These are phyloP conservation scores for Indri indri DNA, from an alignment of 2,113 vertebrate species.

Conservation along the genomic window DNA sequence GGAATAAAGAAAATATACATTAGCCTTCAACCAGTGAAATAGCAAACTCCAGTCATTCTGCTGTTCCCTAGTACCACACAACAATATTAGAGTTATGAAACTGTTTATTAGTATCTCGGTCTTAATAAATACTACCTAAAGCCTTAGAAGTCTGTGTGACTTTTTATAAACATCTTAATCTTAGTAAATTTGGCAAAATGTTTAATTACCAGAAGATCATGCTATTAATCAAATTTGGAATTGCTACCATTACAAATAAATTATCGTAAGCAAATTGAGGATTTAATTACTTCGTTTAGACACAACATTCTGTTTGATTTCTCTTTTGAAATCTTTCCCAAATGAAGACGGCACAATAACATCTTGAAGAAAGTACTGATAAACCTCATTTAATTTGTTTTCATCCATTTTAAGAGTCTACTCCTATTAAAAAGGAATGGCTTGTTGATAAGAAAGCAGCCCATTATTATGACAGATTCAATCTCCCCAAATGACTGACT, in stretches of 20 bases:
- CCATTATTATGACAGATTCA: slow-evolving; percentile 50
- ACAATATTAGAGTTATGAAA: neutral
- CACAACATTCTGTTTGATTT: slow-evolving; percentile 61
- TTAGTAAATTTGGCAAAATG: slow-evolving; percentile 59
- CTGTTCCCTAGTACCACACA: neutral
- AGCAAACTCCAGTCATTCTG: neutral
- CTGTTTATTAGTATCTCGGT: neutral
- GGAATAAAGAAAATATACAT: neutral
- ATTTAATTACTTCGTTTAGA: slow-evolving; percentile 69
- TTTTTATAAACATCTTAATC: slow-evolving; percentile 56
- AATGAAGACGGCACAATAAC: slow-evolving; percentile 40
- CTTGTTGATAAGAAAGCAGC: slow-evolving; percentile 43
- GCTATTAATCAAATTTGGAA: slow-evolving; percentile 66
- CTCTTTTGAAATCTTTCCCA: slow-evolving; percentile 46
- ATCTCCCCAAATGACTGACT: slow-evolving; percentile 33
- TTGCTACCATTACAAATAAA: slow-evolving; percentile 66
- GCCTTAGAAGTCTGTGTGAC: neutral
- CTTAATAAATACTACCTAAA: slow-evolving; percentile 1
- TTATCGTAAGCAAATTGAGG: slow-evolving; percentile 59
- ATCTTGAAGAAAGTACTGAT: slow-evolving; percentile 55
- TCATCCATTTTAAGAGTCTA: slow-evolving; percentile 36
- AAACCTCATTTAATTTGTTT: slow-evolving; percentile 70
- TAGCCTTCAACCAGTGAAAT: neutral
- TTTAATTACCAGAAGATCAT: slow-evolving; percentile 52
- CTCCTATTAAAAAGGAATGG: slow-evolving; percentile 53